Percentiles rank a stretch among this genome's conserved stretches.
Conservation (phyloP, 1,140 invertebrate genomes). For the Euborellia annulipes region DNA sequence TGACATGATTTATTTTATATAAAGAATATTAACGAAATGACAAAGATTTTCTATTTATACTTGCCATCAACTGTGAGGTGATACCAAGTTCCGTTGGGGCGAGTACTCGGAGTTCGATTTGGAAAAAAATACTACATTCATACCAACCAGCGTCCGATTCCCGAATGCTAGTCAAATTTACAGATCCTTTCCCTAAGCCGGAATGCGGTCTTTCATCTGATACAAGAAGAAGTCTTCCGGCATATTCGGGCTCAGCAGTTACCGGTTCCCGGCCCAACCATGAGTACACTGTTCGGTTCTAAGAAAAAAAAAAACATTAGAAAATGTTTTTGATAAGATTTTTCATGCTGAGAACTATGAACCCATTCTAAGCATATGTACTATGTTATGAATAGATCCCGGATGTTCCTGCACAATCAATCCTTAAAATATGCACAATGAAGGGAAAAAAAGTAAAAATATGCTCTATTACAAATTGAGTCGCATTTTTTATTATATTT, state of each 20-base stretch:
- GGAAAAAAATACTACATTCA: conserved; percentile 79
- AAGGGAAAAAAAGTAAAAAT: no score
- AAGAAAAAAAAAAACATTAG: conserved; percentile 17
- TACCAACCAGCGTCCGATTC: conserved; percentile 84
- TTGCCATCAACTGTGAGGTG: conserved; percentile 71
- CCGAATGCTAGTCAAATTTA: conserved; percentile 76
- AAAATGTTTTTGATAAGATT: not conserved
- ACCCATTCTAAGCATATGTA: no score
- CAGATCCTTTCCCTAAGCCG: conserved; percentile 56
- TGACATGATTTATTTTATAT: not conserved
- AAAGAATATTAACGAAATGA: not conserved
- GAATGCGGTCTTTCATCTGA: conserved; percentile 14
- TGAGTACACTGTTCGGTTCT: conserved; percentile 56
- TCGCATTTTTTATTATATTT: no score
- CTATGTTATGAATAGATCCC: no score
- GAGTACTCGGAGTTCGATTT: conserved; percentile 61
- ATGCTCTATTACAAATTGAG: no score
- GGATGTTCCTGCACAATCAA: no score
- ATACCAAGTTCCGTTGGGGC: conserved; percentile 79
- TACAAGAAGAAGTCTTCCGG: conserved; percentile 50
- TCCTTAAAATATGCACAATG: no score
- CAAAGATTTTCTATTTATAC: conserved; percentile 13
- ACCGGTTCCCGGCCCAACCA: conserved; percentile 59
- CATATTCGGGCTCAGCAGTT: conserved; percentile 34
- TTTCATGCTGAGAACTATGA: not conserved